A percentile compares a stretch with the other conserved stretches of the same genome.
Evolutionary conservation across 1,140 invertebrate genomes (phyloP).

Genomic region (Periplaneta americana): DNA sequence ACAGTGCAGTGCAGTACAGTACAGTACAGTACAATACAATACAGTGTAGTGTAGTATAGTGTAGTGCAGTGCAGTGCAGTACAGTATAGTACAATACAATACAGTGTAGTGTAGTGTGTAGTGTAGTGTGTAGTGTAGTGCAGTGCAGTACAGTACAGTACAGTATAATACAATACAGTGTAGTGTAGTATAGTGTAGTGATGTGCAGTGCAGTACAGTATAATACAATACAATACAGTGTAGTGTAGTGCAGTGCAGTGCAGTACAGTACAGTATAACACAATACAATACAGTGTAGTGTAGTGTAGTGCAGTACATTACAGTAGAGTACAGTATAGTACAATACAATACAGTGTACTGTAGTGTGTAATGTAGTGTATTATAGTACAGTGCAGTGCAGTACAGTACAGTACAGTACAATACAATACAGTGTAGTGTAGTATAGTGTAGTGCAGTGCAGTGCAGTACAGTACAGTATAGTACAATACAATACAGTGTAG

Average conservation of each 20-base stretch:
- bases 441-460: neutral
- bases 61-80: neutral
- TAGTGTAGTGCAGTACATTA: too few relatives aligned
- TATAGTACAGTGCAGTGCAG: neutral
- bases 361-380: too few relatives aligned
- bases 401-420: conserved; percentile 1
- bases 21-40: neutral
- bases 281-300: neutral
- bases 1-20: neutral
- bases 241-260: neutral
- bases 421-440: neutral
- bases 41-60: neutral
- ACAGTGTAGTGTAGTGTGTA: neutral
- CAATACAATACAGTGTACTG: neutral
- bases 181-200: neutral
- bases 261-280: too few relatives aligned
- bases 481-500: neutral
- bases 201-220: neutral
- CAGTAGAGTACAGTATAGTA: neutral
- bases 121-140: neutral
- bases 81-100: neutral
- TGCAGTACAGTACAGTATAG: neutral
- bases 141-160: conserved; percentile 7
- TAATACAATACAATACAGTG: too few relatives aligned
- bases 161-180: conserved; percentile 4